Base-by-base conservation (phyloP, 2,797 vertebrate genomes). In the Sebastes hopkinsi region DNA sequence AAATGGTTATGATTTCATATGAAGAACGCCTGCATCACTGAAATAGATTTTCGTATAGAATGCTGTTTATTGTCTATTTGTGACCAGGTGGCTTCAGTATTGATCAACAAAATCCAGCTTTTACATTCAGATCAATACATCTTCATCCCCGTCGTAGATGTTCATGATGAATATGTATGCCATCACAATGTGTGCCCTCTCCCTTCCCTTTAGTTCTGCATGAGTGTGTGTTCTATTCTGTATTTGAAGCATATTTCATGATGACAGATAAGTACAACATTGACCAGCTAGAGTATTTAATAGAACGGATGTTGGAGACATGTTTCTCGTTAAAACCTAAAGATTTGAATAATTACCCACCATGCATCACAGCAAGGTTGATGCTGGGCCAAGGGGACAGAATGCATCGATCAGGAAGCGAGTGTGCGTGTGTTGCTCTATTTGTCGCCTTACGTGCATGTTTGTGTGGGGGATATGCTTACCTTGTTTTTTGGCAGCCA, bases 321-420 rank as follows among this genome's bases (percentile, higher is more conserved):
- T 84, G 86, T 88, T 82, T 77, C 65, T 54, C 14, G 8, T 82
- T 82, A 64, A 74, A 85, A 72, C 42, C 2, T 67, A 71, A 78
- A 76, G 36, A 32, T 67, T 72, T 80, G 38, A 74, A 72, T 80
- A 73, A 89, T 87, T 71, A 80, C 76, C 73, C 56, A 66, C 64
- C 46, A 76, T 82, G 67, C 69, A 79, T 85, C 70, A 56, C 13
- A 52, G 77, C 62, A 61, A 75, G 55, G 78, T 69, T 83, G 71
- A 67, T 70, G 11, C 29, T 14, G 69, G 78, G 50, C 50, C 36
- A 75, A 23, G 30, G 32, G 62, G 73, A 83, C 73, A 64, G 22
- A 55, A 79, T 62, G 16, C 69, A 87, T 88, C 29, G 59, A 81
- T 88, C 72, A 83, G 80, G 11, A 58, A 23, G 62, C 36, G 67